Base-by-base conservation (phyloP, 1,140 invertebrate genomes). In the Neelides sp. region DNA sequence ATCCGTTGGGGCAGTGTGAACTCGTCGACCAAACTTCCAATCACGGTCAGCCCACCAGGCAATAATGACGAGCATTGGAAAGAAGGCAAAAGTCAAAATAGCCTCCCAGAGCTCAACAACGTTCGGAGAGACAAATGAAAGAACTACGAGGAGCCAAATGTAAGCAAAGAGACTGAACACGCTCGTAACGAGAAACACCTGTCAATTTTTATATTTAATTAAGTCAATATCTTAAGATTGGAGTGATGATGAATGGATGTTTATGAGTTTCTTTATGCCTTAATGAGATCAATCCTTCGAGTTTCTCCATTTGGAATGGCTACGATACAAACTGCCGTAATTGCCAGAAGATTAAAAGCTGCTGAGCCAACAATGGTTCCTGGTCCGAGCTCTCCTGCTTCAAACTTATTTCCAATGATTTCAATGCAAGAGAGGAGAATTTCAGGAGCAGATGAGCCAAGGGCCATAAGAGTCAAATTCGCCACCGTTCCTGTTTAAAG, bases 291-390 rank as follows among this genome's bases (percentile, higher is more conserved):
- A 41, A 79, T 75, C 23, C 65, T 60, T 47, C 74, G 64, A 0
- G 62, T 66, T 62, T 78, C 74, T 7, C 65, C 65, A 3, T 61
- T 60, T 1, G 74, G 70, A 19, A 80, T 69, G 15, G 65, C 63
- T 4, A 75, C 55, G n/a, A 79, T 67, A 55, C 78, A 79, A 3
- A 79, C 66, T 10, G 68, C 75, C 1, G 68, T 72, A 49, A 79
- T 79, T 43, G 71, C 69, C 24, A 79, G 63, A 20, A 79, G 64
- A 61, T 79, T 79, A 63, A 78, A 79, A 40, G 76, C 77, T 13
- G 77, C 76, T 1, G 77, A 78, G 15, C 77, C 77, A n/a, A 80
- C 78, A 52, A 80, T 79, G 4, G 78, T 79, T 27, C 75, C 71
- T 0, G 78, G 78, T 3, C 78, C 78, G 0, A 80, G 58, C 12